Evolutionary conservation across 2,888 invertebrate genomes (phyloP), one percentile per base, ranked within the genome.

Genomic region (Ectemnius lituratus): DNA sequence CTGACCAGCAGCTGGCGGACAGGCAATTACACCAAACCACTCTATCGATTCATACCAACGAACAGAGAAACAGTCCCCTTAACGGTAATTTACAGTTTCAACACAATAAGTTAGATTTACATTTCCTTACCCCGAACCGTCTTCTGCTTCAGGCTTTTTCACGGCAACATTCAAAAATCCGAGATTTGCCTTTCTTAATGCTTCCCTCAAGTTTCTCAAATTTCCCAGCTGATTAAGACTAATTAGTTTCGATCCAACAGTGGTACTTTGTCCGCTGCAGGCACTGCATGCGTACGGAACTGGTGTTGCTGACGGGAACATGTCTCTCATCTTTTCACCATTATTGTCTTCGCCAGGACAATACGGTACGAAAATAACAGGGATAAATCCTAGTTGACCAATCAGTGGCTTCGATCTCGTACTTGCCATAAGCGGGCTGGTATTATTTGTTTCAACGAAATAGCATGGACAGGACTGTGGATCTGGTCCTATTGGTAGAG

Each of bases 291-390:
- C 93, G 85, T 94, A 94, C 46, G 93, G 93, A 13, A 94, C 93
- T 20, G 94, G 92, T 45, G 93, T 92, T 0, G 94, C 94, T 28
- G 92, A 91, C 0, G 94, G 94, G 89, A 94, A 94, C 85, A 93
- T 93, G 72, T 93, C 92, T 81, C 93, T 92, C 59, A 93, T 92
- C 49, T 80, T 82, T 73, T 80, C 75, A 46, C 82, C 82, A 59
- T 86, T 84, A 23, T 89, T 91, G 86, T 90, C 90, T 62, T 83
- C 82, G 28, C 93, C 94, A 0, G 94, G 94, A 84, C 94, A 94
- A 85, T 93, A 93, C 1, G 95, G 95, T 81, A 94, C 92, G 85
- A 95, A 95, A 18, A 95, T 92, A 2, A 95, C 94, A 0, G 95
- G 95, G 81, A 95, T 92, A 80, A 94, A 95, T 62, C 95, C 95